Base-by-base conservation (phyloP, 2,888 invertebrate genomes). In the Tenthredo livida region DNA sequence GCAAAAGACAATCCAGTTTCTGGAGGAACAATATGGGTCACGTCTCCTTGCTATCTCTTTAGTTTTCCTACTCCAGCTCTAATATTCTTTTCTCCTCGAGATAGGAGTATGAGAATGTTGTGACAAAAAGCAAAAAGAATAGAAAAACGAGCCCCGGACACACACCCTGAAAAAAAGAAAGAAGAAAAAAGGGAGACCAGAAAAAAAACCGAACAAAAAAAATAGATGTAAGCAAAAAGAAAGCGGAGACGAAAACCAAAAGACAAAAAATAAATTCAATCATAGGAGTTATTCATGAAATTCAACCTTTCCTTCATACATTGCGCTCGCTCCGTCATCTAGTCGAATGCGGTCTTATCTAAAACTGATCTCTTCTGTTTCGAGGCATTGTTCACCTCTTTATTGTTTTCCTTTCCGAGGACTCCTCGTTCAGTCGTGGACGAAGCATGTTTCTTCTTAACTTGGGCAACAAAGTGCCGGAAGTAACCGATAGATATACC, bases 31-130 rank as follows among this genome's bases (percentile, higher is more conserved):
- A 77, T 77, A 77, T 77, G 77, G 61, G 80, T 61, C 80, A 80
- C 80, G 80, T 61, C 80, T 80, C 80, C 80, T 80, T 40, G 80
- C 80, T 80, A 61, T 80, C 61, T 80, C 80, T 80, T 61, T n/a
- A 80, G 58, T 80, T 50, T 58, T 40, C 58, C 80, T 50, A 61
- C 80, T 61, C 61, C 40, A n/a, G 80, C 9, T 80, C 58, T 80
- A 61, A 80, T 80, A 80, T 80, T 58, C 37, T 58, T 80, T 61
- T 25, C 61, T 61, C 21, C 40, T 40, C 37, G 37, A 61, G 33
- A 58, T 50, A 21, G 43, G 73, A 43, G 29, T 29, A 61, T 80
- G 61, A 58, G 50, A 61, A 80, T 33, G 37, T 37, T 12, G 61
- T 61, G 61, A 61, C 15, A 25, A 61, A 37, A 33, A 33, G 25